Conservation (phyloP, 2,888 invertebrate species). For the Trilocha varians region DNA sequence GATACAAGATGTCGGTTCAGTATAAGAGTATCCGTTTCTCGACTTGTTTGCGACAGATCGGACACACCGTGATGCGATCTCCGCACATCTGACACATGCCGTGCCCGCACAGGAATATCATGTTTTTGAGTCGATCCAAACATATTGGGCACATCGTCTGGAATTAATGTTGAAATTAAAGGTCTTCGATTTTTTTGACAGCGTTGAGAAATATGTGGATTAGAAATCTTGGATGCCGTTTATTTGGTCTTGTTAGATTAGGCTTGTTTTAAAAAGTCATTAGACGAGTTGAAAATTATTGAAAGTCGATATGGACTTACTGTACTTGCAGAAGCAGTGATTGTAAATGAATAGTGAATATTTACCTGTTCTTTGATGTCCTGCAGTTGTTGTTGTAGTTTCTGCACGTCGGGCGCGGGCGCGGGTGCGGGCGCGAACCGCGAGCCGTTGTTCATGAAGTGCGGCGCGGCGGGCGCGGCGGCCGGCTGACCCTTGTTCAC, state of each 20-base stretch:
- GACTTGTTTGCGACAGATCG: constrained; percentile 96
- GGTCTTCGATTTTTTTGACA: neutral
- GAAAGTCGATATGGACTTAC: too few species aligned
- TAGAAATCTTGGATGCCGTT: too few species aligned
- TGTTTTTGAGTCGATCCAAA: constrained; percentile 96
- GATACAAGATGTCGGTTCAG: constrained; percentile 16
- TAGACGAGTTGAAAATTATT: too few species aligned
- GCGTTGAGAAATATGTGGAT: too few species aligned
- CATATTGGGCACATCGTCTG: constrained; percentile 99
- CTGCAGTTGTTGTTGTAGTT: constrained; percentile 82
- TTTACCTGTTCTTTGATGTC: constrained; percentile 96
- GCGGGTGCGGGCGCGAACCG: constrained; percentile 24
- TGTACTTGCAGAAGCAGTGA: too few species aligned
- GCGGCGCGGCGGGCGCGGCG: constrained; percentile 55
- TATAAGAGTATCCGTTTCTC: constrained; percentile 96
- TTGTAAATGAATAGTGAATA: neutral
- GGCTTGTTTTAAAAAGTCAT: too few species aligned
- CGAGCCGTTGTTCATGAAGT: constrained; percentile 61
- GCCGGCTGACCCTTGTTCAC: constrained; percentile 66
- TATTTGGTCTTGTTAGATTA: too few species aligned
- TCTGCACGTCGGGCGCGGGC: constrained; percentile 81
- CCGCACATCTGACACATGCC: constrained; percentile 99
- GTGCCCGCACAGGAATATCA: constrained; percentile 98
- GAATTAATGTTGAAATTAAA: constrained; percentile 31
- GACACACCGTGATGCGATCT: constrained; percentile 97